Base-by-base conservation (phyloP, 2,888 invertebrate genomes). In the Melanophora roralis region DNA sequence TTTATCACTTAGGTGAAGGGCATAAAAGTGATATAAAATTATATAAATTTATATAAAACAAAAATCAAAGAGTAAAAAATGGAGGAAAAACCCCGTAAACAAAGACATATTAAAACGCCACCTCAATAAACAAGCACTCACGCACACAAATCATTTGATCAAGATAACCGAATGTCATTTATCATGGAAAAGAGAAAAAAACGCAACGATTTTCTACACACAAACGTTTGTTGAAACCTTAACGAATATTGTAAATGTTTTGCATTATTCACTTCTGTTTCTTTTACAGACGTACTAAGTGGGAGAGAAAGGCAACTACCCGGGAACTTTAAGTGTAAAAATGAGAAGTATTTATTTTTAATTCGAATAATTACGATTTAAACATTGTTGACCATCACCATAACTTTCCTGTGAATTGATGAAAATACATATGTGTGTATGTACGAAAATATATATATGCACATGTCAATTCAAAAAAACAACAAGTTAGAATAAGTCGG, bases 121-220 rank as follows among this genome's bases (percentile, higher is more conserved):
- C 12, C 43, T 21, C 19, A 27, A 71, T 34, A 65, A 49, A 9
- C 8, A 19, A n/a, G n/a, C n/a, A n/a, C n/a, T n/a, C 36, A 45
- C 16, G 19, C 16, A 45, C 43, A 43, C 16, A 57, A 38, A 68
- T 64, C 64, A 71, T 68, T 64, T 76, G 62, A 76, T 64, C 72
- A 64, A 73, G 80, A 76, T 80, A 72, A 68, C 40, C 14, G 36
- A 16, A 51, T 72, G 55, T 68, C 76, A 80, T 80, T 80, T 73
- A 80, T 80, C 80, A 80, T 43, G 45, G 43, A 45, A 34, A 68
- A 73, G 11, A 1, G 16, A 38, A 49, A n/a, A 49, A 57, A 49
- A 47, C n/a, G 12, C 21, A 74, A 57, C 55, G 36, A 45, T 16
- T 8, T 57, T 57, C 14, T 34, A 47, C 36, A 55, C 16, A 57